These are phyloP conservation scores for Mythimna loreyi DNA, from an alignment of 2,888 invertebrate species.

Conservation along the genomic window DNA sequence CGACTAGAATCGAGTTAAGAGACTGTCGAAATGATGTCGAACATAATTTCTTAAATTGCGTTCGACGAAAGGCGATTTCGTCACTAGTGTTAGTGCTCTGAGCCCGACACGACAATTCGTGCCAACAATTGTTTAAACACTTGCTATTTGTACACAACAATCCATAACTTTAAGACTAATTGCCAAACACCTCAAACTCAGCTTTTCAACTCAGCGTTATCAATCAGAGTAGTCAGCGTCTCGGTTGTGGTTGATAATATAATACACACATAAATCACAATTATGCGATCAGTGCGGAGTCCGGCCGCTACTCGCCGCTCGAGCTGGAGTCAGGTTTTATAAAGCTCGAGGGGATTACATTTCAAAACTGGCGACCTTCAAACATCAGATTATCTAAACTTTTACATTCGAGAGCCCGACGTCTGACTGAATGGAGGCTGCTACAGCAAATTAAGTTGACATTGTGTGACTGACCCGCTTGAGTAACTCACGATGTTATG, in stretches of 20 bases:
- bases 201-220: constrained; percentile 6
- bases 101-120: constrained; percentile 71
- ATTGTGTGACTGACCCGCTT: constrained; percentile 74
- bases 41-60: constrained; percentile 79
- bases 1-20: constrained; percentile 63
- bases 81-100: constrained; percentile 71
- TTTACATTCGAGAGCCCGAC: constrained; percentile 80
- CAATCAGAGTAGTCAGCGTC: constrained; percentile 13
- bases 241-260: constrained; percentile 48
- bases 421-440: constrained; percentile 75
- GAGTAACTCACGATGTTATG: constrained; percentile 68
- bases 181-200: constrained; percentile 27
- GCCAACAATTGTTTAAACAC: constrained; percentile 67
- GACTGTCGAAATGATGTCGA: constrained; percentile 74
- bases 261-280: constrained; percentile 63
- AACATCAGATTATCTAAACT: constrained; percentile 84
- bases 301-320: constrained; percentile 31
- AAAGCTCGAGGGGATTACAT: constrained; percentile 81
- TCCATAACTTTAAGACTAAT: constrained; percentile 52
- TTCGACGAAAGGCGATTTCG: constrained; percentile 76
- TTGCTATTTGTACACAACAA: constrained; percentile 57
- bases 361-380: constrained; percentile 84
- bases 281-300: constrained; percentile 53
- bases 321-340: constrained; percentile 69
- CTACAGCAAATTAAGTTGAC: constrained; percentile 78